A percentile compares a stretch with the other conserved stretches of the same genome.
phyloP scores from a whole-genome alignment of 2,797 vertebrate genomes.

The Aplochiton taeniatus region DNA sequence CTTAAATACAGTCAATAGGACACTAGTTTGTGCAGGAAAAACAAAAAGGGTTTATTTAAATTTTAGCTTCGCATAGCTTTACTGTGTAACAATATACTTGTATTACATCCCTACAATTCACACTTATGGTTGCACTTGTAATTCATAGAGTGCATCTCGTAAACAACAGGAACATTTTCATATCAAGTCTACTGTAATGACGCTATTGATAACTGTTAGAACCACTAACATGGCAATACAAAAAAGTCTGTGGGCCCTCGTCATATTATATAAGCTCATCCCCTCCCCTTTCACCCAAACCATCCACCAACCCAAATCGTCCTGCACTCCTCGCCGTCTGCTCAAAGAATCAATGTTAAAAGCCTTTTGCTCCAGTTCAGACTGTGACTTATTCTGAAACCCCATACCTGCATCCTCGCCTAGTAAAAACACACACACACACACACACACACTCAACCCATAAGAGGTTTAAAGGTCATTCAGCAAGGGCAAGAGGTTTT shows the following conservation, averaged over 20 bases:
- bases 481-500: constrained; percentile 65
- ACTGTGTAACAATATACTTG: too few relatives aligned
- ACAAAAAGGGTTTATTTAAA: too few relatives aligned
- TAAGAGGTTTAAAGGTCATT: constrained; percentile 72
- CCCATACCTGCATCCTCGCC: constrained; percentile 46
- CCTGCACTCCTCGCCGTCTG: constrained; percentile 25
- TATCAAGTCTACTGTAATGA: neutral
- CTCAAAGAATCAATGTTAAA: constrained; percentile 81
- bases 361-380: constrained; percentile 72
- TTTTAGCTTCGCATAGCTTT: too few relatives aligned
- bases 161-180: neutral
- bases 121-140: too few relatives aligned
- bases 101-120: too few relatives aligned
- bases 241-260: constrained; percentile 34
- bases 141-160: too few relatives aligned
- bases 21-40: too few relatives aligned
- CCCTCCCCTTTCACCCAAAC: constrained; percentile 24
- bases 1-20: too few relatives aligned
- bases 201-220: constrained; percentile 7
- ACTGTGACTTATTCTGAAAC: constrained; percentile 62
- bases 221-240: constrained; percentile 22
- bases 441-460: constrained; percentile 22
- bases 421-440: constrained; percentile 2
- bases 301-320: constrained; percentile 30
- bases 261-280: constrained; percentile 47